Evolutionary conservation across 2,113 vertebrate genomes (phyloP).

Genomic region (Miniopterus natalensis): DNA sequence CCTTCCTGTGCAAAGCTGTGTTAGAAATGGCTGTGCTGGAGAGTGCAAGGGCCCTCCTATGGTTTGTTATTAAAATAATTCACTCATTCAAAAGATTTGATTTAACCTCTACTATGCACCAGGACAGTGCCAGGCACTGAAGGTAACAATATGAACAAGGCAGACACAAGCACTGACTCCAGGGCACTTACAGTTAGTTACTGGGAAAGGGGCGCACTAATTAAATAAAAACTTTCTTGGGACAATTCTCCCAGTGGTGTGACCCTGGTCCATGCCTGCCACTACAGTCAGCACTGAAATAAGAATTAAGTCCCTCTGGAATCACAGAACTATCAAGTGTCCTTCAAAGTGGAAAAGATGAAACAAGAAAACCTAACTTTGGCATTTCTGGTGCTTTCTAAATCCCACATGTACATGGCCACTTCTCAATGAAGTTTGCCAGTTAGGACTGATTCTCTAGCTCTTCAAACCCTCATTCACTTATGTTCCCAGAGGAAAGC

Average conservation of each 20-base stretch:
- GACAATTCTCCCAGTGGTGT: background rate
- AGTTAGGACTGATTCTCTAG: background rate
- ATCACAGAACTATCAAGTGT: background rate
- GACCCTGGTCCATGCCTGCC: background rate
- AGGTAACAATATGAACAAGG: background rate
- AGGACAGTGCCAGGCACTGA: background rate
- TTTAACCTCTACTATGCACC: background rate
- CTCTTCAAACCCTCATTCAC: background rate
- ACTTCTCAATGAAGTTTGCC: background rate
- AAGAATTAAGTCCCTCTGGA: background rate
- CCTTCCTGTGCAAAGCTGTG: background rate
- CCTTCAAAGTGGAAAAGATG: background rate
- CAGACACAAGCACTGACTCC: background rate
- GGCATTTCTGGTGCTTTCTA: background rate
- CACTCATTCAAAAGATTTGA: background rate
- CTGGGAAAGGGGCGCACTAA: background rate
- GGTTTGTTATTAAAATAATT: constrained; percentile 14
- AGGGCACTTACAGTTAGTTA: background rate
- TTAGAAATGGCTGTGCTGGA: background rate
- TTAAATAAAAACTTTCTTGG: background rate
- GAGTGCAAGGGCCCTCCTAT: background rate
- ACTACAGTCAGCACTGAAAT: background rate
- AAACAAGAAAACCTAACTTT: background rate
- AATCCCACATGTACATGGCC: background rate
- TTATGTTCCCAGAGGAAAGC: background rate